Conservation (phyloP, 2,888 invertebrate genomes). For the Cryptocephalus moraei region DNA sequence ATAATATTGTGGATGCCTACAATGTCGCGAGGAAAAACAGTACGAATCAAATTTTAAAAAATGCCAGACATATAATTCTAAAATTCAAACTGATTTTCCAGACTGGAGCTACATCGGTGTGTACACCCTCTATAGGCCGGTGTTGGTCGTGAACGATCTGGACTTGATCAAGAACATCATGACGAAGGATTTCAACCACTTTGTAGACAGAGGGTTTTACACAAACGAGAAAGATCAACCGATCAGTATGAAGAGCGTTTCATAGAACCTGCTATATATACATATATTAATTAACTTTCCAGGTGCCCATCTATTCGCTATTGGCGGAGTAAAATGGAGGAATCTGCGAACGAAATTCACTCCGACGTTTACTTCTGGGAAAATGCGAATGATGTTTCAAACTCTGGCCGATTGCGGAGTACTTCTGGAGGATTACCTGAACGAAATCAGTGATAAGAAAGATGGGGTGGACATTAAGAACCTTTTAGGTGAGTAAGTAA, state of each 20-base stretch:
- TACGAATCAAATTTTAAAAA: too few relatives aligned
- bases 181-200: conserved; percentile 45
- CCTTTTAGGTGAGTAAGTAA: conserved; percentile 8
- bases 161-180: conserved; percentile 36
- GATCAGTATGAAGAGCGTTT: neutral
- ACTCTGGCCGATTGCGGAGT: conserved; percentile 43
- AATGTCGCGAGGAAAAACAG: neutral
- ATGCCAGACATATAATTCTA: too few relatives aligned
- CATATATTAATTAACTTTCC: neutral
- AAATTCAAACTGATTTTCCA: neutral
- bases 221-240: conserved; percentile 3
- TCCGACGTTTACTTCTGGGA: conserved; percentile 53
- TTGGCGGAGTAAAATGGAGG: conserved; percentile 15
- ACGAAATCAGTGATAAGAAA: conserved; percentile 1
- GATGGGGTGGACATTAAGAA: conserved; percentile 9
- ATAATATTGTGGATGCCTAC: neutral
- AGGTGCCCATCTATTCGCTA: conserved; percentile 26
- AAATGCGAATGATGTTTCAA: conserved; percentile 51
- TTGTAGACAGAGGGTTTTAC: conserved; percentile 21
- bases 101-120: conserved; percentile 17
- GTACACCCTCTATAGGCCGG: conserved; percentile 30
- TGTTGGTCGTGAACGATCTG: conserved; percentile 18
- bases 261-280: neutral
- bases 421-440: conserved; percentile 5
- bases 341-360: conserved; percentile 34